Base-by-base conservation (phyloP, 1,140 invertebrate genomes). In the Trigoniulus corallinus region DNA sequence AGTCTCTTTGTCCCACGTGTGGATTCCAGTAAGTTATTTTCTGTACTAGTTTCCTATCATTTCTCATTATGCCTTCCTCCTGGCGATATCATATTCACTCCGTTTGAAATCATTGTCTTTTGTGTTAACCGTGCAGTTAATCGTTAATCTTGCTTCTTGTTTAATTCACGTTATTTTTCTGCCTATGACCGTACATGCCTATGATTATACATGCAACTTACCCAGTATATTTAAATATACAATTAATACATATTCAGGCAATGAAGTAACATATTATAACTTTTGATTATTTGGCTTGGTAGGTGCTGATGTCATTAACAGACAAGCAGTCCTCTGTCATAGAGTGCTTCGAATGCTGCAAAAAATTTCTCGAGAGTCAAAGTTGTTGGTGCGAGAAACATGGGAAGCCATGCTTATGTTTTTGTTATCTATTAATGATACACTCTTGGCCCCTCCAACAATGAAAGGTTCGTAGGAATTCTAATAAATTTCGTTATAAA, bases 1-100 rank as follows among this genome's bases (percentile, higher is more conserved):
- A 94, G 97, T 70, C 72, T 97, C 41, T 98, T 97, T 71, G 80
- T 93, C 39, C 92, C 92, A n/a, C 71, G 92, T 44, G 81, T 82
- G 63, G 84, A 84, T 58, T 84, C 89, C 77, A 84, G 86, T 89
- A 75, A 74, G 71, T n/a, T n/a, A n/a, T 43, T 21, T 70, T 50
- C 48, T 54, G 49, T 47, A 41, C 50, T 47, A 55, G 44, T 52
- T 54, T 51, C n/a, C 2, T 29, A 40, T 24, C 43, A 34, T 34
- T 34, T 7, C 15, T 34, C 15, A 34, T 15, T 34, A 15, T 34
- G 15, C 29, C 7, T 34, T n/a, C n/a, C n/a, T n/a, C n/a, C n/a
- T n/a, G n/a, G n/a, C n/a, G n/a, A n/a, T n/a, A n/a, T n/a, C n/a
- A n/a, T n/a, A n/a, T n/a, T n/a, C n/a, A n/a, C n/a, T n/a, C n/a